Conservation (phyloP, 2,797 vertebrate species). For the Etheostoma nigrum region DNA sequence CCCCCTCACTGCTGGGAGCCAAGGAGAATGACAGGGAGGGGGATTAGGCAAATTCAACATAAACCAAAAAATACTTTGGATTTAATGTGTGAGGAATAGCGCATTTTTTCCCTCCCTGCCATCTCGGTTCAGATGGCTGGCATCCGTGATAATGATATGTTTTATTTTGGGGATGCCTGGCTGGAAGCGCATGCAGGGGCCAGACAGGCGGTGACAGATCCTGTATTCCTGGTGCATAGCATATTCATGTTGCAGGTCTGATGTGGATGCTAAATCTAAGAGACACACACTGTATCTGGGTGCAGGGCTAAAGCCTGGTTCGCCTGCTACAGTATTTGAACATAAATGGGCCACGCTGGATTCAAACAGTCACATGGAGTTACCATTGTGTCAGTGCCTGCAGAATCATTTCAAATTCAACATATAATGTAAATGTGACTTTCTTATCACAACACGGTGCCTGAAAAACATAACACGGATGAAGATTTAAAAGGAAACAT, state of each 20-base stretch:
- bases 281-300: slow-evolving; percentile 74
- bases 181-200: slow-evolving; percentile 62
- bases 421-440: slow-evolving; percentile 39
- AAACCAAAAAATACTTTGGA: slow-evolving; percentile 53
- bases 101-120: slow-evolving; percentile 30
- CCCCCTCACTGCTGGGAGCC: slow-evolving; percentile 35
- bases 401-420: slow-evolving; percentile 24
- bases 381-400: slow-evolving; percentile 41
- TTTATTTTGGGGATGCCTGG: slow-evolving; percentile 76
- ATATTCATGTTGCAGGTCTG: slow-evolving; percentile 67
- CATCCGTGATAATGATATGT: slow-evolving; percentile 75
- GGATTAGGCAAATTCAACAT: slow-evolving; percentile 53
- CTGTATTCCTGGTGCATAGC: slow-evolving; percentile 74
- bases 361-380: slow-evolving; percentile 57
- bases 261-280: slow-evolving; percentile 76
- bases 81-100: slow-evolving; percentile 43
- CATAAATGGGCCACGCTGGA: slow-evolving; percentile 68
- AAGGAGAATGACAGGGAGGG: slow-evolving; percentile 36
- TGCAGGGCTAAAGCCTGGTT: slow-evolving; percentile 60
- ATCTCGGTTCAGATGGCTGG: slow-evolving; percentile 53
- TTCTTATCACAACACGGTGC: slow-evolving; percentile 33
- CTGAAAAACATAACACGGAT: slow-evolving; percentile 4
- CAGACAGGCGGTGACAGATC: slow-evolving; percentile 79
- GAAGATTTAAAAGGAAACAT: slow-evolving; percentile 8
- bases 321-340: slow-evolving; percentile 50